These are phyloP conservation scores for Botrylloides violaceus DNA, from an alignment of 23 tunicate species.

Conservation along the genomic window DNA sequence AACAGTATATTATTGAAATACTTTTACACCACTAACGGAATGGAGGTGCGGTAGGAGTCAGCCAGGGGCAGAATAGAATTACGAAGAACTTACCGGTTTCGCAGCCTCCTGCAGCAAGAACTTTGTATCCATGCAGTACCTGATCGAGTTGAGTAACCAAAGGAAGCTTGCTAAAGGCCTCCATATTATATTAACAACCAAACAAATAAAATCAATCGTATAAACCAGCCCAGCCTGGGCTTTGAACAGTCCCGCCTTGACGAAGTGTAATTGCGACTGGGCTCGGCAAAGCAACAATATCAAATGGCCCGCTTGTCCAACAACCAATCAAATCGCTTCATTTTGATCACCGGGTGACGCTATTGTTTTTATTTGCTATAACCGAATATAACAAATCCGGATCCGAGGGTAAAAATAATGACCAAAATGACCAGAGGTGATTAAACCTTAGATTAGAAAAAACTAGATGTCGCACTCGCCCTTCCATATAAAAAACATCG, in stretches of 20 bases:
- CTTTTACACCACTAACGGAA: too few species aligned
- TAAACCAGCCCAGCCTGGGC: too few species aligned
- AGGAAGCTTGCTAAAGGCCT: slow-evolving; percentile 58
- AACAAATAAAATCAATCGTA: too few species aligned
- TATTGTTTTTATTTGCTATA: too few species aligned
- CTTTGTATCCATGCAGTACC: slow-evolving; percentile 37
- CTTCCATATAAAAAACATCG: too few species aligned
- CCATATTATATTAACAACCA: too few species aligned
- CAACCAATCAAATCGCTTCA: background rate
- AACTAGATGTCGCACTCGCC: too few species aligned
- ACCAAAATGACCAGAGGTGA: too few species aligned
- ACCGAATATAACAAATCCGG: too few species aligned
- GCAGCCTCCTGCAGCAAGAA: slow-evolving; percentile 50
- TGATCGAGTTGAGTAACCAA: slow-evolving; percentile 80
- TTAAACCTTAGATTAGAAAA: too few species aligned
- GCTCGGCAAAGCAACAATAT: background rate
- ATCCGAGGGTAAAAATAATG: too few species aligned
- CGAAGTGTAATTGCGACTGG: background rate
- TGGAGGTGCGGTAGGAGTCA: background rate
- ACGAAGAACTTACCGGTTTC: slow-evolving; percentile 41
- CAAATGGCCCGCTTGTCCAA: background rate
- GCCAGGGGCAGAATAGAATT: background rate
- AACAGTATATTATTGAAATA: background rate
- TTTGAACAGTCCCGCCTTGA: too few species aligned
- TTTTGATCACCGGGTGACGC: background rate